These are phyloP conservation scores for Lepas anatifera DNA, from an alignment of 2,888 invertebrate species.

Conservation along the genomic window DNA sequence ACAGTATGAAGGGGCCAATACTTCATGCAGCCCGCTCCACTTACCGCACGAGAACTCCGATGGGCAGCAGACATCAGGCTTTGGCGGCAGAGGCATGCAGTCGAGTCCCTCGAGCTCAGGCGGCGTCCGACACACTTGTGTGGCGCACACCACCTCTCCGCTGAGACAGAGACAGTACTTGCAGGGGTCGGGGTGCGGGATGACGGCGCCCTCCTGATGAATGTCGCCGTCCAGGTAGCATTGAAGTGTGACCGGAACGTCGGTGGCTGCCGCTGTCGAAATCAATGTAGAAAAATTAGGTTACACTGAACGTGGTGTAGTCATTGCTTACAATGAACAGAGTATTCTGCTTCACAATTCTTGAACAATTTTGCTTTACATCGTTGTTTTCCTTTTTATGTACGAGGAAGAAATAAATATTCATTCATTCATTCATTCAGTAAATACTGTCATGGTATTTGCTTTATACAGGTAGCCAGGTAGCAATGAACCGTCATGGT, in stretches of 20 bases:
- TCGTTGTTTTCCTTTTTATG: too few relatives aligned
- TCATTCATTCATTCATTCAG: too few relatives aligned
- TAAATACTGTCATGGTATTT: too few relatives aligned
- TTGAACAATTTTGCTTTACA: too few relatives aligned
- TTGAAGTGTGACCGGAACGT: neutral
- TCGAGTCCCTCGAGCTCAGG: conserved; percentile 1
- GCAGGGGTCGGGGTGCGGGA: conserved; percentile 20
- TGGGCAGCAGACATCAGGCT: conserved; percentile 21
- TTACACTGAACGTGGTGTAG: too few relatives aligned
- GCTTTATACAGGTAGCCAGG: too few relatives aligned
- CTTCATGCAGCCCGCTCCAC: neutral
- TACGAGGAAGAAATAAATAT: too few relatives aligned
- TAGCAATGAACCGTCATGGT: too few relatives aligned
- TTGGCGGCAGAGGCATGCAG: conserved; percentile 19
- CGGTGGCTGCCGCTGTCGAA: neutral
- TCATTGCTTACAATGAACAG: too few relatives aligned
- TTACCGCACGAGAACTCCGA: conserved; percentile 22
- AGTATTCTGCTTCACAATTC: too few relatives aligned
- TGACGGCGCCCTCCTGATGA: conserved; percentile 20
- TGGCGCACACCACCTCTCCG: conserved; percentile 21
- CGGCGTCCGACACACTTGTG: conserved; percentile 19
- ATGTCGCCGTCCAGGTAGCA: conserved; percentile 16
- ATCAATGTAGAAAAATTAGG: too few relatives aligned
- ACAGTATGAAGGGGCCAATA: too few relatives aligned
- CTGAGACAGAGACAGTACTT: conserved; percentile 21